Conservation (phyloP, 2,113 vertebrate genomes). For the Neofelis nebulosa region DNA sequence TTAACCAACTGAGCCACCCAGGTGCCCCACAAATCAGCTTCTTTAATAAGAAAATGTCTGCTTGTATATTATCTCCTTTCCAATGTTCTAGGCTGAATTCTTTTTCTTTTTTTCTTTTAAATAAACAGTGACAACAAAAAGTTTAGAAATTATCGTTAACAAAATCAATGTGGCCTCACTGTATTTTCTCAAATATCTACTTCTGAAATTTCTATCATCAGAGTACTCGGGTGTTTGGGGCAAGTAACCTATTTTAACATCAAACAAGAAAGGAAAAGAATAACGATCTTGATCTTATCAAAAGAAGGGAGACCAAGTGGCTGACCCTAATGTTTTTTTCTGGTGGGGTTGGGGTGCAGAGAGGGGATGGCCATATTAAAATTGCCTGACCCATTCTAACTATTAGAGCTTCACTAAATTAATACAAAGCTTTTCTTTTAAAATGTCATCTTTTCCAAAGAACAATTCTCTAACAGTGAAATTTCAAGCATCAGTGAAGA, state of each 20-base stretch:
- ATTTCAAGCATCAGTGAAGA: not conserved
- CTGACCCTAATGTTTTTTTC: not conserved
- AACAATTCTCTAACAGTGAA: not conserved
- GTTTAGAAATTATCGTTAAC: not conserved
- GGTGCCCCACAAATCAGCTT: not conserved
- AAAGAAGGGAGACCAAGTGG: not conserved
- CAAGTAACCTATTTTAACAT: not conserved
- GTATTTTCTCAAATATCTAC: not conserved
- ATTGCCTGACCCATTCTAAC: not conserved
- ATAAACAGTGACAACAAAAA: not conserved
- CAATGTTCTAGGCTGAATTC: not conserved
- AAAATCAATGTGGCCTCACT: not conserved
- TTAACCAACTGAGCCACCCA: not conserved
- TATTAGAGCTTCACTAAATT: not conserved
- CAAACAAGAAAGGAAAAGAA: not conserved
- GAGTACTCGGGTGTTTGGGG: not conserved
- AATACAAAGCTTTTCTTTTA: not conserved
- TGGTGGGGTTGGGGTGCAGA: not conserved
- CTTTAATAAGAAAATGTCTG: not conserved
- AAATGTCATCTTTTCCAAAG: not conserved
- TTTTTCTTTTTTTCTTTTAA: not conserved
- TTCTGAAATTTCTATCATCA: slow-evolving; percentile 44
- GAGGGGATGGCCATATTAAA: not conserved
- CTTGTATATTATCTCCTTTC: not conserved
- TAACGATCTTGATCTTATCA: not conserved